Base-by-base conservation (phyloP, 2,113 vertebrate species). In the Chaenocephalus aceratus region DNA sequence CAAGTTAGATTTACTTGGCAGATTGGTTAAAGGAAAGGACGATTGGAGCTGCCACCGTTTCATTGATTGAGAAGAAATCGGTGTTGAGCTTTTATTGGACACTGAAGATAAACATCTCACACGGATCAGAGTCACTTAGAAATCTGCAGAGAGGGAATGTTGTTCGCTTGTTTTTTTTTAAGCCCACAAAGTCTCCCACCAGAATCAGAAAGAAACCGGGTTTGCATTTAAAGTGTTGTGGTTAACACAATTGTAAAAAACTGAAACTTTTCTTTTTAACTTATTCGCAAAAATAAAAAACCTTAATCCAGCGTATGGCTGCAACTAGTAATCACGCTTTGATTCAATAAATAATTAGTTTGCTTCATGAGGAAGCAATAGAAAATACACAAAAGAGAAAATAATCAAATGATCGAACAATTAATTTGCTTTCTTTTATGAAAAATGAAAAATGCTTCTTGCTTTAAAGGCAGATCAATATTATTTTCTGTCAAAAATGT, bases 11-110 rank as follows among this genome's bases (percentile, higher is more conserved):
- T 86, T 83, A 65, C 58, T n/a, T 34, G 72, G 69, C 65, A 82
- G 80, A 84, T 66, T 72, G 65, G 62, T 83, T 75, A 62, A 72
- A 85, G 72, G 85, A 68, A 80, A 44, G 61, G 74, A 72, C 65
- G 59, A 86, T 82, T 84, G 81, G 73, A 84, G 78, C 83, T 89
- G 90, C 83, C 83, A 77, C 57, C 8, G 86, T 83, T 48, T 53
- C 88, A 85, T 75, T 79, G 87, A 92, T 70, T 36, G 41, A 75
- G 72, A 59, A 74, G 77, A 75, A 87, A 89, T 91, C 83, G 7
- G 90, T 92, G 80, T 85, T 67, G 16, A 34, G 54, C 81, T 89
- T 80, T 91, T 77, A 92, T 86, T 88, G 87, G 75, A 88, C 84
- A 72, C 58, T 68, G 81, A 84, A 79, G 87, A 91, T 89, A 90